These are phyloP conservation scores for Megaleporinus macrocephalus DNA, from an alignment of 2,113 vertebrate species.

Conservation along the genomic window DNA sequence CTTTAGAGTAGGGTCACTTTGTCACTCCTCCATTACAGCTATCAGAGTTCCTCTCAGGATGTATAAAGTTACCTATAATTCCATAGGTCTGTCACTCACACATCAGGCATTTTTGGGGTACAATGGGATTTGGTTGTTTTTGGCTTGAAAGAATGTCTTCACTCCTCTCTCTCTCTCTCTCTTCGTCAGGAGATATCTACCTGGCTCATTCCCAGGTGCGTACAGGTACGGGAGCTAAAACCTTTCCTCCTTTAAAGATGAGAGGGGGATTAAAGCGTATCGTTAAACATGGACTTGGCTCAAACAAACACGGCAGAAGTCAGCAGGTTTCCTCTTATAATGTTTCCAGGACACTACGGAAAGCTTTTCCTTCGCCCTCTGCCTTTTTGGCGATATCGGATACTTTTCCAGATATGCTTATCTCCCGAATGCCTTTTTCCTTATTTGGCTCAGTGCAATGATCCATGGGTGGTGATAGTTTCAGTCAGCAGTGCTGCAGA, in stretches of 20 bases:
- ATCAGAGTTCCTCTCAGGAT: constrained; percentile 45
- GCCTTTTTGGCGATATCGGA: constrained; percentile 7
- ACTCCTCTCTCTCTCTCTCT: constrained; percentile 26
- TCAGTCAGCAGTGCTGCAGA: neutral
- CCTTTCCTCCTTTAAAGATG: constrained; percentile 35
- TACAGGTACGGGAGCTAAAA: constrained; percentile 32
- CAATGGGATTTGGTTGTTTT: constrained; percentile 29
- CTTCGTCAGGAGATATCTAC: constrained; percentile 42
- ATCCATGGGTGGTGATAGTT: constrained; percentile 15
- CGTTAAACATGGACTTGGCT: constrained; percentile 46
- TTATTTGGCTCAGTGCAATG: constrained; percentile 7
- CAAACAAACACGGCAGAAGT: constrained; percentile 26
- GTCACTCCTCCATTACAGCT: constrained; percentile 50
- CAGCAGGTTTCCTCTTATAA: constrained; percentile 12
- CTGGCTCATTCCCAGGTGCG: constrained; percentile 26
- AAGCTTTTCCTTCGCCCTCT: neutral
- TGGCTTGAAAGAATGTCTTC: constrained; percentile 52
- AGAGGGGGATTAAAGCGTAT: constrained; percentile 48
- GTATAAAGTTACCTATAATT: constrained; percentile 56
- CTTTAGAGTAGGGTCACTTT: constrained; percentile 38
- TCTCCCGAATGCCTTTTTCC: constrained; percentile 19
- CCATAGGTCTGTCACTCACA: constrained; percentile 43
- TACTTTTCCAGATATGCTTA: constrained; percentile 20
- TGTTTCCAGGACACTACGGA: constrained; percentile 27
- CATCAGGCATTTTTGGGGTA: constrained; percentile 34